Conservation (phyloP, 2,113 vertebrate genomes). For the Struthidea cinerea region DNA sequence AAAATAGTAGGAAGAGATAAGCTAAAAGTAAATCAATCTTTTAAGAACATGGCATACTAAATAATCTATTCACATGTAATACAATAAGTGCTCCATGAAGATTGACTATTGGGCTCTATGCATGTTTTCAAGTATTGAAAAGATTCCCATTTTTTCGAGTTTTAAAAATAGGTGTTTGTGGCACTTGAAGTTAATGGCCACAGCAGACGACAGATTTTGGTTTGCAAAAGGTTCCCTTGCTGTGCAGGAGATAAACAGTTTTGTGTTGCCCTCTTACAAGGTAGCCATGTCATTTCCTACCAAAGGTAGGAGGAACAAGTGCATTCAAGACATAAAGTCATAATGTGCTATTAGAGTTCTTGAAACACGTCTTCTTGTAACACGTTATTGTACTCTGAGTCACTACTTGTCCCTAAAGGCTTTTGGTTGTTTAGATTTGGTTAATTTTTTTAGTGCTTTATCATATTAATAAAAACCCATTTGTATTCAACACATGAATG, state of each 20-base stretch:
- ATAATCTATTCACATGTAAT: neutral
- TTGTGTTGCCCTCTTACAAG: neutral
- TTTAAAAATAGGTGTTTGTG: neutral
- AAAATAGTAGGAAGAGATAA: neutral
- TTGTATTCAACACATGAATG: neutral
- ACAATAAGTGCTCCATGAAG: neutral
- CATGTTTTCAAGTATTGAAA: neutral
- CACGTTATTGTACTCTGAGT: rapidly evolving
- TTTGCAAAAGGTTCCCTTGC: neutral
- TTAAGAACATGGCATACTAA: neutral
- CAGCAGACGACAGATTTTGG: neutral
- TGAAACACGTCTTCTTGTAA: neutral
- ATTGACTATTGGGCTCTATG: neutral
- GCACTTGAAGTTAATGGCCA: neutral
- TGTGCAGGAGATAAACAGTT: neutral
- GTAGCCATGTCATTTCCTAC: neutral
- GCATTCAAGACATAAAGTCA: neutral
- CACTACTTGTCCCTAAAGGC: neutral
- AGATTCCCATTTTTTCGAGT: neutral
- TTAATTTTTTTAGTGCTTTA: neutral
- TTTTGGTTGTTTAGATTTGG: neutral
- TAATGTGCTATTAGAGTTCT: neutral
- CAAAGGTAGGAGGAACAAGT: neutral
- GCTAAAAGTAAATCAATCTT: neutral
- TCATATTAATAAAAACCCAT: neutral